Conservation (phyloP, 2,888 invertebrate genomes). For the Parnassius smintheus region DNA sequence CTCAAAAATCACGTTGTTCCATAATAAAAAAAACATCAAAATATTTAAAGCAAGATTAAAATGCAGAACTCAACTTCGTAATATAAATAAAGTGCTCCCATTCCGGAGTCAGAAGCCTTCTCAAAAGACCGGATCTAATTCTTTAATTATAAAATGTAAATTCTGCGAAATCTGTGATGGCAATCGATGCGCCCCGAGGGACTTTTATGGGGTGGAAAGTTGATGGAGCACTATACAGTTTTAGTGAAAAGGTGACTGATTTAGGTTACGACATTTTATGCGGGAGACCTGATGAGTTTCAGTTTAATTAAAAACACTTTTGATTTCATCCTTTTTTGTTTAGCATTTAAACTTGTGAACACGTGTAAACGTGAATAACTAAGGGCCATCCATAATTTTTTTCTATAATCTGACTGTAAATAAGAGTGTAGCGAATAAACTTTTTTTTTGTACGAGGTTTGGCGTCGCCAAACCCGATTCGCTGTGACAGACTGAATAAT, state of each 20-base stretch:
- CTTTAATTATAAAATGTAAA: constrained; percentile 80
- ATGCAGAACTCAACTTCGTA: background rate
- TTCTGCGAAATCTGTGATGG: constrained; percentile 47
- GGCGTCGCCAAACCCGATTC: too few species aligned
- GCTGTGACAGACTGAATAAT: too few species aligned
- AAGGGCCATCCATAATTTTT: too few species aligned
- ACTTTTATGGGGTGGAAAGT: constrained; percentile 73
- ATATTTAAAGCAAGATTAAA: background rate
- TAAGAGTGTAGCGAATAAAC: too few species aligned
- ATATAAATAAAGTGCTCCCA: constrained; percentile 8
- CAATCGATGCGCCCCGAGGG: constrained; percentile 62
- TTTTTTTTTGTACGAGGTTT: too few species aligned
- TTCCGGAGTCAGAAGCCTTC: constrained; percentile 8
- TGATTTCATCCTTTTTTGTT: constrained; percentile 36
- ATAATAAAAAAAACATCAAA: background rate
- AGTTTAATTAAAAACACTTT: constrained; percentile 41
- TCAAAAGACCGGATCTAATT: constrained; percentile 48
- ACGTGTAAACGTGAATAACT: too few species aligned
- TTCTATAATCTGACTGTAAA: too few species aligned
- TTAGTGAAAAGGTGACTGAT: constrained; percentile 31
- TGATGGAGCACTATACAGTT: constrained; percentile 45
- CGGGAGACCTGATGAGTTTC: constrained; percentile 1
- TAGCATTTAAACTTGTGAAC: too few species aligned
- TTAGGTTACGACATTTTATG: constrained; percentile 26
- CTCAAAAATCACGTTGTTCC: background rate